phyloP scores from a whole-genome alignment of 1,140 invertebrate species.

The Cepaea nemoralis region DNA sequence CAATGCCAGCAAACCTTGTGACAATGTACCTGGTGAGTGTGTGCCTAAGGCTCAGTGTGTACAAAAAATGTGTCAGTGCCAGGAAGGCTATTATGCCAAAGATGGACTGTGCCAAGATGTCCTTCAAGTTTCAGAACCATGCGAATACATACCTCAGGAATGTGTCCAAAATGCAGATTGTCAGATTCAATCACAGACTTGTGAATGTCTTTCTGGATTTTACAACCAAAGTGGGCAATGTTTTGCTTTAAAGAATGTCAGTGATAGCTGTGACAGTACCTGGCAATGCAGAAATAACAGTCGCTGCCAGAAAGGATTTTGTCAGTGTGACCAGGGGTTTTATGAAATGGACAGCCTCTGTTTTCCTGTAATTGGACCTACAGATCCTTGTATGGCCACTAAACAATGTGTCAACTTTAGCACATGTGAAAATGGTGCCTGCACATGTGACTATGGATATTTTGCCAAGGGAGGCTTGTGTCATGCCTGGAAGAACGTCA shows the following conservation, averaged over 20 bases:
- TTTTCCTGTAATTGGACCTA: not conserved
- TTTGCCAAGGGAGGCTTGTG: constrained; percentile 39
- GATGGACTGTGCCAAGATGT: constrained; percentile 4
- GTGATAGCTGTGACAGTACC: constrained; percentile 23
- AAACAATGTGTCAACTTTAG: constrained; percentile 31
- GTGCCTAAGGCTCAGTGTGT: constrained; percentile 35
- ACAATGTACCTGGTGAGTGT: constrained; percentile 37
- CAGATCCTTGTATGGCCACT: not conserved
- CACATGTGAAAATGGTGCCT: constrained; percentile 31
- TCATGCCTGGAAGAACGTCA: constrained; percentile 24
- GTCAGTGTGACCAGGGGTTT: constrained; percentile 18
- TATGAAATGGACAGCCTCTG: constrained; percentile 17
- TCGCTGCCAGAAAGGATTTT: constrained; percentile 19
- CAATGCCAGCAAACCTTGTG: constrained; percentile 16
- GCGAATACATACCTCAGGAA: constrained; percentile 17
- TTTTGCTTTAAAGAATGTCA: constrained; percentile 21
- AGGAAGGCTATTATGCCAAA: constrained; percentile 9
- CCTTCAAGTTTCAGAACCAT: not conserved
- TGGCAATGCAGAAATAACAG: constrained; percentile 34
- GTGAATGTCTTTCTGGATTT: constrained; percentile 24
- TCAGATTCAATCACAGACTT: not conserved
- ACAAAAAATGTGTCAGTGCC: constrained; percentile 16
- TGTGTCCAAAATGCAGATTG: constrained; percentile 39
- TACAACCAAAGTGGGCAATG: constrained; percentile 37
- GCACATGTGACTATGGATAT: constrained; percentile 39